Base-by-base conservation (phyloP, 1,140 invertebrate genomes). In the Microplitis mediator region DNA sequence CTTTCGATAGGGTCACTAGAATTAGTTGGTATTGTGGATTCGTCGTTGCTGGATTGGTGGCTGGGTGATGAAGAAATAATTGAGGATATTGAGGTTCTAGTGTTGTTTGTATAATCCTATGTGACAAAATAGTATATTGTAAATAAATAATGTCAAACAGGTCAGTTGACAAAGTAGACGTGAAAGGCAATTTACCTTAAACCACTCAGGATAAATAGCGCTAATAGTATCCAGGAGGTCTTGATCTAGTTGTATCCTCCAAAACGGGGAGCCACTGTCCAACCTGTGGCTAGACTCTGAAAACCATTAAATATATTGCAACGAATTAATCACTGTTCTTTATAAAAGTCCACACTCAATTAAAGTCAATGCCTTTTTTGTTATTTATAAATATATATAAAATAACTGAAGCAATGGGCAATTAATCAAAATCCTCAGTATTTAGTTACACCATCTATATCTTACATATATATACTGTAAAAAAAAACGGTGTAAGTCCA, bases 161-260 rank as follows among this genome's bases (percentile, higher is more conserved):
- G 13, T 60, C 32, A 54, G 66, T 45, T 65, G 23, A 16, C 16
- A 65, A 23, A 23, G 36, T 54, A 14, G 34, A 39, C 65, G 32
- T 69, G n/a, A 62, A 51, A 63, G 73, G 60, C 65, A 74, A 71
- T 74, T 82, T 78, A 87, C 85, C 87, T 92, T 94, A 89, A 96
- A 96, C 95, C 95, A 96, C 91, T 95, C 94, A 71, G 95, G 95
- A 88, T 95, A 96, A 82, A 95, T 94, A 74, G 93, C 92, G 80
- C 94, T 93, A 80, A 96, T 93, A 75, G 95, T 96, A 84, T 96
- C 93, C 79, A 97, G 90, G 78, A 97, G 90, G 88, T 97, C 95
- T 87, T 93, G 91, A 89, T 97, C 95, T 84, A 96, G 90, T 85
- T 94, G 94, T 80, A 96, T 93, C 88, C 93, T 92, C 94, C 94